Percentiles rank a stretch among this genome's conserved stretches.
phyloP scores from a whole-genome alignment of 2,797 vertebrate genomes.

The Syndactyla subalaris region DNA sequence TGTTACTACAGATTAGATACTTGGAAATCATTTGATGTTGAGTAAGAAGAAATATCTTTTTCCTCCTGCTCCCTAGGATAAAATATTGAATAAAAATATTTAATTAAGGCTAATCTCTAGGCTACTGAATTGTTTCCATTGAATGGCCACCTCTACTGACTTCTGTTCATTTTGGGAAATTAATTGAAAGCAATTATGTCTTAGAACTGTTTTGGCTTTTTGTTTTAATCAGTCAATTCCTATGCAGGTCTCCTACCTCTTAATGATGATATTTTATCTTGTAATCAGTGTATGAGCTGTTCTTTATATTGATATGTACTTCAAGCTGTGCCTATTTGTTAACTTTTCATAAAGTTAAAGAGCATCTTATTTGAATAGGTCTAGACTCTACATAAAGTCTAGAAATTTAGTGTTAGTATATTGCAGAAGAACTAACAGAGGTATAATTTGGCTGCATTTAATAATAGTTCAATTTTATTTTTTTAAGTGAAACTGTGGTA shows the following conservation, averaged over 20 bases:
- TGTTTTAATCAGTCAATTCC: slow-evolving; percentile 13
- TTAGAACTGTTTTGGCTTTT: slow-evolving; percentile 28
- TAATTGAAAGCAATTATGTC: slow-evolving; percentile 54
- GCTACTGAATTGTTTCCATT: slow-evolving; percentile 19
- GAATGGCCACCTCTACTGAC: slow-evolving; percentile 27
- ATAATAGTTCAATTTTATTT: accelerated
- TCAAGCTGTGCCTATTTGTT: slow-evolving; percentile 14
- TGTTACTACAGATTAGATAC: neutral
- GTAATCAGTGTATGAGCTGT: neutral
- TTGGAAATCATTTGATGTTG: neutral
- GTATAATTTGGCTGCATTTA: neutral
- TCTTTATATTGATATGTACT: slow-evolving; percentile 7
- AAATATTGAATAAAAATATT: slow-evolving; percentile 24
- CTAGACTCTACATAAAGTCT: neutral
- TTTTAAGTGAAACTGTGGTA: neutral
- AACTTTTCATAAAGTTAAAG: neutral
- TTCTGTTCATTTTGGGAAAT: slow-evolving; percentile 44
- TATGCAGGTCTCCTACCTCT: slow-evolving; percentile 1
- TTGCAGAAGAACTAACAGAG: neutral
- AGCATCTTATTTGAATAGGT: neutral
- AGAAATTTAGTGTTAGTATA: neutral
- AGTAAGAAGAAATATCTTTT: slow-evolving; percentile 3
- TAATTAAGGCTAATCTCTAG: slow-evolving; percentile 53
- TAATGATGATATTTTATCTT: slow-evolving; percentile 32
- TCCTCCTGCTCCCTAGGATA: neutral